Base-by-base conservation (phyloP, 1,140 invertebrate species). In the Heliothis virescens region DNA sequence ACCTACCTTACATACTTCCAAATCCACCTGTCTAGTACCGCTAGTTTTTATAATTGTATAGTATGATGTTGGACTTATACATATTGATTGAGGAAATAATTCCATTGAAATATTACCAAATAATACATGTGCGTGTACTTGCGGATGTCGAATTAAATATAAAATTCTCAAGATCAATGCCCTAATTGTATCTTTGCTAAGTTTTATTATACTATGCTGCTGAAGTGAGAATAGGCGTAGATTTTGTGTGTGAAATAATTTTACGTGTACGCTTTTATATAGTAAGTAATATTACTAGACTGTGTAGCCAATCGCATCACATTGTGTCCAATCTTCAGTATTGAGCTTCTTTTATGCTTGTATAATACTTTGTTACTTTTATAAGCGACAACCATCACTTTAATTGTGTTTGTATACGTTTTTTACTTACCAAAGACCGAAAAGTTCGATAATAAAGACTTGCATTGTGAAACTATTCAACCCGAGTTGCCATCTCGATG, bases 231-330 rank as follows among this genome's bases (percentile, higher is more conserved):
- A 65, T 53, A 76, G 74, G 29, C 16, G 50, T 76, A 76, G 74
- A 16, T 53, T 76, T 76, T 29, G 57, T 65, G 73, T 76, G 74
- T 53, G 72, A 18, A 59, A 63, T 63, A 53, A 71, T 34, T 41
- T 57, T 57, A 67, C 16, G 53, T 29, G 15, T 29, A 65, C 41
- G 53, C 59, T 62, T 76, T 65, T 53, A 62, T 57, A 72, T 11
- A 48, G 55, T 71, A 75, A 47, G 9, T 41, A 11, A 50, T 34
- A 55, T 47, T 73, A n/a, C 60, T 60, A 75, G 57, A 21, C 11
- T 48, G 10, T 65, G 62, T 48, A 67, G 41, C 63, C 67, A n/a
- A 53, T 52, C 26, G 52, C 67, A 71, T 53, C 21, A 50, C 67
- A 71, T 53, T 71, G 16, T 52, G 48, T 53, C 47, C 67, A 48